phyloP scores from a whole-genome alignment of 2,113 vertebrate genomes.

The Porphyrio hochstetteri region DNA sequence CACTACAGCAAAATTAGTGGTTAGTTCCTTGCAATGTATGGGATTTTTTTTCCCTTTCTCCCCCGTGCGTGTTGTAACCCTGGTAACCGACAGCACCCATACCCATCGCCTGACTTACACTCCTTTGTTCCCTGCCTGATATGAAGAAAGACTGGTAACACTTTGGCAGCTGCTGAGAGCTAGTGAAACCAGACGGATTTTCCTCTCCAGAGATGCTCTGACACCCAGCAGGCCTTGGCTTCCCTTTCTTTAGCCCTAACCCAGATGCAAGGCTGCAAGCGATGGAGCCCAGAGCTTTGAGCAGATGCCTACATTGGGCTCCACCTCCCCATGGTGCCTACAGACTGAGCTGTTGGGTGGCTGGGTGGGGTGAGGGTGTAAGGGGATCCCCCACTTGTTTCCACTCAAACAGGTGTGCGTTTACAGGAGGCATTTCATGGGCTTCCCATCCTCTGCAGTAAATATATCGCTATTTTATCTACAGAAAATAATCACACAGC shows the following conservation, averaged over 20 bases:
- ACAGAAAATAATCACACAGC: accelerated
- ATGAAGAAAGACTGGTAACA: not conserved
- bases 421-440: not conserved
- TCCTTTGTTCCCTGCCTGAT: not conserved
- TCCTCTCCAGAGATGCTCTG: not conserved
- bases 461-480: accelerated
- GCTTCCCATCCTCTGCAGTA: not conserved
- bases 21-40: not conserved
- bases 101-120: not conserved
- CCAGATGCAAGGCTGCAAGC: not conserved
- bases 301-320: accelerated
- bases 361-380: no score
- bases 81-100: conserved; percentile 8
- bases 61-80: not conserved
- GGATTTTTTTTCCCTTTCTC: not conserved
- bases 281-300: not conserved
- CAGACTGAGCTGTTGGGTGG: not conserved
- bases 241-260: not conserved
- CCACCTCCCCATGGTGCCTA: accelerated
- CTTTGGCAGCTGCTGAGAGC: not conserved
- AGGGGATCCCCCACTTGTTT: not conserved
- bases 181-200: not conserved
- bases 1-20: not conserved
- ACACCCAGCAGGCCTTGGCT: accelerated
- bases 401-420: not conserved